Evolutionary conservation across 2,113 vertebrate species (phyloP).

Genomic region (Isichthys henryi): DNA sequence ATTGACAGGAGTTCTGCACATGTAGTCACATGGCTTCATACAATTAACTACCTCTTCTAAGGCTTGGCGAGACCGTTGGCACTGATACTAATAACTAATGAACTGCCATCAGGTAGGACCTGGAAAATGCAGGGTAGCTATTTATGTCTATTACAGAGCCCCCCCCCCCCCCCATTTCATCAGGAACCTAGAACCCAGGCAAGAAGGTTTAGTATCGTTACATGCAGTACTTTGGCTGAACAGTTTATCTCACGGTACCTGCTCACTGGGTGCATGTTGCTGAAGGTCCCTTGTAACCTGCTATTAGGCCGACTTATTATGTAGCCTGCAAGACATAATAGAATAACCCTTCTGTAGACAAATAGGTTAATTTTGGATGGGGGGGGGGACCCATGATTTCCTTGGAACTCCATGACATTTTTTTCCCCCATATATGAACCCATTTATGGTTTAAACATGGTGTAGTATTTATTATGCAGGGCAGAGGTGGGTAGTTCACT

Average conservation of each 20-base stretch:
- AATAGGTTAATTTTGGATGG: not conserved
- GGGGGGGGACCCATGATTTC: not conserved
- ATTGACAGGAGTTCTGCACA: not conserved
- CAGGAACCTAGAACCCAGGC: not conserved
- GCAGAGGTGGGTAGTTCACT: not conserved
- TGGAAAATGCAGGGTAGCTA: not conserved
- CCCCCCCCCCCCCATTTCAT: too few relatives aligned
- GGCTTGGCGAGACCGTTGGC: not conserved
- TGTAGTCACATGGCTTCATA: not conserved
- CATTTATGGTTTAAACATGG: not conserved
- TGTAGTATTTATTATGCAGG: not conserved
- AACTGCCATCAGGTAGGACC: not conserved
- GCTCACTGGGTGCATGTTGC: not conserved
- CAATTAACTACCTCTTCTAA: not conserved
- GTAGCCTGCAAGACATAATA: not conserved
- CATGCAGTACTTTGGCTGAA: not conserved
- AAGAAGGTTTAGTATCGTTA: not conserved
- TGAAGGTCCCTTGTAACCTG: not conserved
- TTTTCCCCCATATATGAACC: not conserved
- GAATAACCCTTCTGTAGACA: not conserved
- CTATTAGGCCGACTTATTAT: not conserved
- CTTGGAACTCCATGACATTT: not conserved
- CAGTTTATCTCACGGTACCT: not conserved
- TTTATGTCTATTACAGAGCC: not conserved
- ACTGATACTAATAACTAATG: not conserved